Base-by-base conservation (phyloP, 2,113 vertebrate species). In the Riparia riparia region DNA sequence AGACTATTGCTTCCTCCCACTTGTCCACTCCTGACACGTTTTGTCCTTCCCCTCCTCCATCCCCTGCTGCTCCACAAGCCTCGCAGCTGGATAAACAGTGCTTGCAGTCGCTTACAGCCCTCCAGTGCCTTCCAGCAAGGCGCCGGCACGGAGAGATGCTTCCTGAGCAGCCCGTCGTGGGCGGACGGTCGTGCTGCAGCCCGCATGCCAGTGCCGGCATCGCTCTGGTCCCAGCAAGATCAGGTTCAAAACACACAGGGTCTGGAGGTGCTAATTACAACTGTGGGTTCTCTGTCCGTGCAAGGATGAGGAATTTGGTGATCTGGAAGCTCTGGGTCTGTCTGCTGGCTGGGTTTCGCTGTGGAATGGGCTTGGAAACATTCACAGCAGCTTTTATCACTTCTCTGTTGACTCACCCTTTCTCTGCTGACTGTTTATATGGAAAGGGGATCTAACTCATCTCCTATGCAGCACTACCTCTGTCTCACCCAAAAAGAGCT, bases 51-150 rank as follows among this genome's bases (percentile, higher is more conserved):
- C 86, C 72, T 90, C 64, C 72, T 94, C 69, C 2, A 0, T 85
- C 58, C 56, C 91, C 88, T 0, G 34, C 89, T 86, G 93, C 64
- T 93, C 7, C 2, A 47, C 31, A 70, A 56, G 79, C 26, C 39
- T 68, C 4, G 0, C 96, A 95, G 95, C 95, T 96, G 96, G 93
- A 95, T 88, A 97, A 97, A 97, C 93, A 97, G 92, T 2, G 0
- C 24, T 78, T 0, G 1, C 71, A 47, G 76, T 58, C 25, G 0
- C 93, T 95, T 63, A 42, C 44, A 85, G 63, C n/a, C 73, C 81
- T 95, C 57, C 83, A 3, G 93, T 66, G 80, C 85, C 71, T 95
- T 90, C 45, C 90, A 87, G 74, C 0, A 6, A 72, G 79, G 50
- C 2, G 7, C 78, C 12, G 2, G 56, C 74, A 82, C 0, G 8